phyloP scores from a whole-genome alignment of 2,888 invertebrate species.

The Xanthorhoe spadicearia region DNA sequence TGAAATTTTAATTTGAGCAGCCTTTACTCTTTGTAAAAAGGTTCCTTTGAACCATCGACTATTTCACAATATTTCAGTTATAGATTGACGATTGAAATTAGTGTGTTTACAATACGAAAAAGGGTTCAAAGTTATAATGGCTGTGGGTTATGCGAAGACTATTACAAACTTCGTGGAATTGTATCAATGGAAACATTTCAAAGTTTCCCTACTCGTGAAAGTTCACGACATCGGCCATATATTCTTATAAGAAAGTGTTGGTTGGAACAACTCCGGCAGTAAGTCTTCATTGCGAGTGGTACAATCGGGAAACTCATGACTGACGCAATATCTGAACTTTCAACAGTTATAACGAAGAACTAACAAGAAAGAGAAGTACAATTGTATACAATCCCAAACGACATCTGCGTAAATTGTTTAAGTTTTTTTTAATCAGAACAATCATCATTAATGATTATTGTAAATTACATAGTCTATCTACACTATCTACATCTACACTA shows the following conservation, averaged over 20 bases:
- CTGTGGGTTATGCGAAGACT: conserved; percentile 36
- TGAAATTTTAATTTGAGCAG: conserved; percentile 42
- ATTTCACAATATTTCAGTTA: conserved; percentile 16
- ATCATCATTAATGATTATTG: no score
- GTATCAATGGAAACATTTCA: conserved; percentile 58
- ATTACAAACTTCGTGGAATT: conserved; percentile 55
- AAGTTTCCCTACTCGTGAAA: conserved; percentile 49
- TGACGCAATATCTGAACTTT: conserved; percentile 62
- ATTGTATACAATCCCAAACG: not conserved
- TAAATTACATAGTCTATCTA: no score
- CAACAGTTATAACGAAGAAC: conserved; percentile 36
- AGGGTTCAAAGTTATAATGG: not conserved
- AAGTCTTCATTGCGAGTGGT: conserved; percentile 68
- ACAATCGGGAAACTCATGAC: conserved; percentile 47
- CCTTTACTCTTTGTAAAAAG: conserved; percentile 37
- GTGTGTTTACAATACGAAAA: not conserved
- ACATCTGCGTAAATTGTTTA: conserved; percentile 14
- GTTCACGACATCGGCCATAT: conserved; percentile 65
- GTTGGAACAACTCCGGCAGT: conserved; percentile 60
- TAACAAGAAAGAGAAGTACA: conserved; percentile 19
- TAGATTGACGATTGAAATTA: conserved; percentile 4
- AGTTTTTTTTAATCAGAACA: not conserved
- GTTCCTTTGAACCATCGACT: conserved; percentile 31
- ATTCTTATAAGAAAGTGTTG: conserved; percentile 75
- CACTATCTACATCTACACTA: no score